A percentile compares a stretch with the other conserved stretches of the same genome.
Evolutionary conservation across 2,888 invertebrate species (phyloP).

Genomic region (Parasteatoda lunata): DNA sequence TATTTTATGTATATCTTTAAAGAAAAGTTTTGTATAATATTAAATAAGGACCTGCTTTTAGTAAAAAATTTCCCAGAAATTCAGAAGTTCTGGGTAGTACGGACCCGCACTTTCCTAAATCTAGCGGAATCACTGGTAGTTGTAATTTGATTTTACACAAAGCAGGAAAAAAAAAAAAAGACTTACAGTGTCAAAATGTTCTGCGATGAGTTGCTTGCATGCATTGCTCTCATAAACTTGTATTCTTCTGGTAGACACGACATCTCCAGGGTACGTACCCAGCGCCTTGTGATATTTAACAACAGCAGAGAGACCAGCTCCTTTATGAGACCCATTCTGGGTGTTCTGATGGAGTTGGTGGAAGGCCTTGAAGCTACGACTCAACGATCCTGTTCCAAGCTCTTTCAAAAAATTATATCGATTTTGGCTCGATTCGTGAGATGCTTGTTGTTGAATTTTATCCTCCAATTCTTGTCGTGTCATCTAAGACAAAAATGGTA

Average conservation of each 20-base stretch:
- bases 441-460: conserved; percentile 74
- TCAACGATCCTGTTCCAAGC: conserved; percentile 66
- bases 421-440: conserved; percentile 72
- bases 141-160: no score
- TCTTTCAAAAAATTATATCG: conserved; percentile 67
- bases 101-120: no score
- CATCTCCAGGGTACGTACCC: conserved; percentile 60
- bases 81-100: no score
- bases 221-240: conserved; percentile 84
- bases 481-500: conserved; percentile 71
- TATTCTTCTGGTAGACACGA: conserved; percentile 33
- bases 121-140: no score
- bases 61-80: no score
- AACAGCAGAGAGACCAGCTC: conserved; percentile 66
- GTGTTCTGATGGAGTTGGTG: conserved; percentile 66
- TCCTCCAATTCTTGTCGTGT: conserved; percentile 75
- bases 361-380: conserved; percentile 68
- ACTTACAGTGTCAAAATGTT: conserved; percentile 83
- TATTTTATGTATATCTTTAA: no score
- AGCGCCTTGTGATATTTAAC: conserved; percentile 71
- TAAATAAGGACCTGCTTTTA: no score
- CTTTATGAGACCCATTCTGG: conserved; percentile 34
- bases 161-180: not conserved
- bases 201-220: conserved; percentile 86
- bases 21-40: no score